Percentiles rank a stretch among this genome's conserved stretches.
Evolutionary conservation across 1,140 invertebrate species (phyloP).

Genomic region (Lasioglossum albipes): DNA sequence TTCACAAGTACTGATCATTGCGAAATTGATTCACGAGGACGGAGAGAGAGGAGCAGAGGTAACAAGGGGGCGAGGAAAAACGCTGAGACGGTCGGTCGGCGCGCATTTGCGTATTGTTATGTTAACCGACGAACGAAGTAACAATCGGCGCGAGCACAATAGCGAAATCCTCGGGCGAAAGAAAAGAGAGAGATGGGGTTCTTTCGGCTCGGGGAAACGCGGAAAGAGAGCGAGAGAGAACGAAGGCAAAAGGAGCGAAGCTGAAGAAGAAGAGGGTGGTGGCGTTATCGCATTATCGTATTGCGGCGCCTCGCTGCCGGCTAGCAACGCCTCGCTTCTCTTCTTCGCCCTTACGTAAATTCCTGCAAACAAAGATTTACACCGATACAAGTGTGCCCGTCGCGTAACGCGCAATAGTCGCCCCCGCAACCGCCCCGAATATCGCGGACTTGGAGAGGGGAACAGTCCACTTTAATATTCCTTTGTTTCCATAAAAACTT

Average conservation of each 20-base stretch:
- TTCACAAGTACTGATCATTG: too few relatives aligned
- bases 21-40: neutral
- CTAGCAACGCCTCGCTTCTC: constrained; percentile 17
- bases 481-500: constrained; percentile 55
- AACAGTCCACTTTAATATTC: constrained; percentile 45
- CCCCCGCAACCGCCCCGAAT: constrained; percentile 20
- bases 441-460: neutral
- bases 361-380: constrained; percentile 76
- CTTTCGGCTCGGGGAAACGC: neutral
- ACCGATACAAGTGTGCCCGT: constrained; percentile 58
- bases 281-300: constrained; percentile 76
- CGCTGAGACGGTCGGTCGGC: constrained; percentile 25
- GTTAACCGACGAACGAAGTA: constrained; percentile 75
- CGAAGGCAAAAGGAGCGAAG: neutral
- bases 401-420: constrained; percentile 16
- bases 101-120: constrained; percentile 77
- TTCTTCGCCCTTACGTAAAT: constrained; percentile 71
- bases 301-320: constrained; percentile 73
- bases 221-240: too few relatives aligned
- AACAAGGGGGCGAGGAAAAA: constrained; percentile 8
- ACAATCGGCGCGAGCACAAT: constrained; percentile 77
- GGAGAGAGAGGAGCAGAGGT: too few relatives aligned
- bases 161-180: constrained; percentile 65
- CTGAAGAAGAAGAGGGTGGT: neutral
- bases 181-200: constrained; percentile 22